phyloP scores from a whole-genome alignment of 2,797 vertebrate species.

The Aphelocoma californica region DNA sequence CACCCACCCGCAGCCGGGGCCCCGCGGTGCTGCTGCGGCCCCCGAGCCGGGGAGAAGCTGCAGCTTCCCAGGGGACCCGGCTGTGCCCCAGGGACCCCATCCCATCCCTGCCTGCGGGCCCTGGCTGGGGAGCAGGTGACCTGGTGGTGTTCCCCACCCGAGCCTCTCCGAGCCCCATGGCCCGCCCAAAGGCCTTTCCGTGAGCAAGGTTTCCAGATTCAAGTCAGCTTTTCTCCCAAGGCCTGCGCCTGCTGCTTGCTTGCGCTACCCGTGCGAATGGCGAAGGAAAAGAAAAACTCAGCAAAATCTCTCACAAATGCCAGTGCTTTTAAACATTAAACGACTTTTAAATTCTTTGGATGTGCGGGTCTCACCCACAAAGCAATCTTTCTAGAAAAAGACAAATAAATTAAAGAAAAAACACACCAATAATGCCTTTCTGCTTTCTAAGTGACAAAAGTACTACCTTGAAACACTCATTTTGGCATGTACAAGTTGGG shows the following conservation, averaged over 20 bases:
- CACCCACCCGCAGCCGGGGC: accelerated
- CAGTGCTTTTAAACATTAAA: conserved; percentile 87
- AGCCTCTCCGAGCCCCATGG: too few relatives aligned
- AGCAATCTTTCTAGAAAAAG: conserved; percentile 82
- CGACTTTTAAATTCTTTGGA: conserved; percentile 87
- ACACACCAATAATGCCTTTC: conserved; percentile 80
- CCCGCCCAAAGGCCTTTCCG: neutral
- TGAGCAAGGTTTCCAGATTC: conserved; percentile 81
- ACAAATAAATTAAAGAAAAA: conserved; percentile 84
- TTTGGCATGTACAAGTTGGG: conserved; percentile 83
- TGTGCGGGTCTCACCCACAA: conserved; percentile 87
- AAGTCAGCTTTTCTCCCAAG: conserved; percentile 80
- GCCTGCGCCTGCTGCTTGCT: conserved; percentile 78
- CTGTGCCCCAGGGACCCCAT: too few relatives aligned
- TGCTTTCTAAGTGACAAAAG: conserved; percentile 83
- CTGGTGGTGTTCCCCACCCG: too few relatives aligned
- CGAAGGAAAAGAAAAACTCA: conserved; percentile 72
- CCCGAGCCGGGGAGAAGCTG: too few relatives aligned
- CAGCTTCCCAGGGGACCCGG: too few relatives aligned
- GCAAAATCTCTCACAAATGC: conserved; percentile 84
- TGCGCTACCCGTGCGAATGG: conserved; percentile 86
- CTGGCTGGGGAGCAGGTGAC: too few relatives aligned
- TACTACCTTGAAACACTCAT: conserved; percentile 82
- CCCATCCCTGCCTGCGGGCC: too few relatives aligned
- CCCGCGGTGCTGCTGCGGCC: accelerated